phyloP scores from a whole-genome alignment of 2,888 invertebrate species.

The Noctua janthe region DNA sequence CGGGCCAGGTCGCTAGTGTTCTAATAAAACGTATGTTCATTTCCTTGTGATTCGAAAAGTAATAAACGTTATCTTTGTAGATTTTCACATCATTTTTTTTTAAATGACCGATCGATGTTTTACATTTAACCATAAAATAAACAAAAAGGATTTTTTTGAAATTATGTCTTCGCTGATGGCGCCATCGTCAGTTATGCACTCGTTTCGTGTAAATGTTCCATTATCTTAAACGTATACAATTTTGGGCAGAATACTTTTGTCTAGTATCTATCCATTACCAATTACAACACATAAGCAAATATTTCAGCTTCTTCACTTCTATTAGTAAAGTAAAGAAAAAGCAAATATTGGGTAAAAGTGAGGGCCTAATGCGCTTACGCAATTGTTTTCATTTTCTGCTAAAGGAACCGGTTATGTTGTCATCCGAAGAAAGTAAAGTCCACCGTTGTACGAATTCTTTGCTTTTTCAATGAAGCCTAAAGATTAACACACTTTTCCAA shows the following conservation, averaged over 20 bases:
- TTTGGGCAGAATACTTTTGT: slow-evolving; percentile 31
- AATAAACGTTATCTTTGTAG: neutral
- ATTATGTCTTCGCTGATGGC: neutral
- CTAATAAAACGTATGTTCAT: neutral
- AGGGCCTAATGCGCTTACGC: slow-evolving; percentile 41
- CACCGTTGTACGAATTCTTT: slow-evolving; percentile 22
- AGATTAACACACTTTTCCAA: neutral
- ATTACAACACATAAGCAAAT: slow-evolving; percentile 24
- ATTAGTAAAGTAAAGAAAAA: slow-evolving; percentile 57
- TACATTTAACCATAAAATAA: neutral
- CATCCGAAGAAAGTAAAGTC: slow-evolving; percentile 52
- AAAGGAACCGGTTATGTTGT: slow-evolving; percentile 51
- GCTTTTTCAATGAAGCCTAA: slow-evolving; percentile 2
- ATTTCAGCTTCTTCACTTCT: slow-evolving; percentile 22
- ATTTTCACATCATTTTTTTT: neutral
- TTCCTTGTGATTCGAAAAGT: neutral
- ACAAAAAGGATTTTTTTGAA: neutral
- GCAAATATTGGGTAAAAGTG: slow-evolving; percentile 51
- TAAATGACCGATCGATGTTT: neutral
- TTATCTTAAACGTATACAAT: neutral
- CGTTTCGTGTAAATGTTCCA: neutral
- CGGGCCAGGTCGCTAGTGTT: too few relatives aligned
- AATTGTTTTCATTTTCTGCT: slow-evolving; percentile 60
- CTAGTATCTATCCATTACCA: slow-evolving; percentile 5
- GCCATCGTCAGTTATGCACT: neutral